Percentiles rank a stretch among this genome's conserved stretches.
These are phyloP conservation scores for Lepidurus apus DNA, from an alignment of 1,140 invertebrate genomes.

Conservation along the genomic window DNA sequence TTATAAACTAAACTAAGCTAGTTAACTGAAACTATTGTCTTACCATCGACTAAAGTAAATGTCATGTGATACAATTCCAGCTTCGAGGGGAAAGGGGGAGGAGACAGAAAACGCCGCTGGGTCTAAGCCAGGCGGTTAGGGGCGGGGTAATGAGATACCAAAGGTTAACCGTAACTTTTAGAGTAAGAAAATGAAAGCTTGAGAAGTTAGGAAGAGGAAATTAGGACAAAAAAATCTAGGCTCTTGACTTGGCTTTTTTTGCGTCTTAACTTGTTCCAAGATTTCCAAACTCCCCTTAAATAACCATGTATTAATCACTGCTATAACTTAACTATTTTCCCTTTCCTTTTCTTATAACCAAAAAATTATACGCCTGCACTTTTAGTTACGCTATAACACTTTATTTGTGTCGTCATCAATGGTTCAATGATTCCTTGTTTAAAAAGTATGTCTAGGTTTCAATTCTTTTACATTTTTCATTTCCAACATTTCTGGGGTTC, in stretches of 20 bases:
- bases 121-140: background rate
- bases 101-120: background rate
- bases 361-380: background rate
- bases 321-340: background rate
- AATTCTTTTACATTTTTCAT: background rate
- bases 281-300: background rate
- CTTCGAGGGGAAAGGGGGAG: background rate
- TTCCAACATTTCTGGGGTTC: background rate
- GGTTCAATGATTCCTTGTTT: slow-evolving; percentile 1
- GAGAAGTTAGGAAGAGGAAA: background rate
- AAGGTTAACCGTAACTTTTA: background rate
- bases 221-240: background rate
- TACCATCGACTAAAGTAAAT: slow-evolving; percentile 15
- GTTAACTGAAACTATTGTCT: slow-evolving; percentile 7
- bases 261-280: background rate
- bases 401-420: background rate
- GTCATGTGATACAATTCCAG: slow-evolving; percentile 7
- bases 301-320: slow-evolving; percentile 10
- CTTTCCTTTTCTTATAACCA: slow-evolving; percentile 4
- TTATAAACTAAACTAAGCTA: background rate
- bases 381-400: slow-evolving; percentile 6
- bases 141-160: background rate
- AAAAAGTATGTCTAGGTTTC: background rate
- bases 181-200: background rate
- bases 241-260: background rate